phyloP scores from a whole-genome alignment of 23 tunicate species.

The Phallusia fumigata region DNA sequence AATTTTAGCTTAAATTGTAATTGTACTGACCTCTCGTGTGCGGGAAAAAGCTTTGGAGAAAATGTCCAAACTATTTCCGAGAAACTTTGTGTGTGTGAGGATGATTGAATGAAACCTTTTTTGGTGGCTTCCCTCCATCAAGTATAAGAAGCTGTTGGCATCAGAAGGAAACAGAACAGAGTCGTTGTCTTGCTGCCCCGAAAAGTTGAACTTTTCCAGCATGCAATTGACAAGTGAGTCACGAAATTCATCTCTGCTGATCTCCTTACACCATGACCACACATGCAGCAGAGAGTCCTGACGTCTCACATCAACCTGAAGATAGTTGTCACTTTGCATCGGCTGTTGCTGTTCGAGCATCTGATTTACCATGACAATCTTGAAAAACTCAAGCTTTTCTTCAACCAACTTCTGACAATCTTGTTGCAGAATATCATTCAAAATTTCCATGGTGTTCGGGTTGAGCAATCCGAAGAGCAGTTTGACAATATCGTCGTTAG shows the following conservation, averaged over 20 bases:
- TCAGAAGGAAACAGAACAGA: neutral
- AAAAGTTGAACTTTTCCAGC: neutral
- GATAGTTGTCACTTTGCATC: neutral
- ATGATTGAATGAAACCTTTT: neutral
- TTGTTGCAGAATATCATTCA: neutral
- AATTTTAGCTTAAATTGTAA: neutral
- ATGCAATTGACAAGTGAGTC: neutral
- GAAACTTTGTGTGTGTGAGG: neutral
- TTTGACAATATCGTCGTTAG: neutral
- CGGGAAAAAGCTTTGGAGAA: slow-evolving; percentile 4
- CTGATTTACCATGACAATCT: neutral
- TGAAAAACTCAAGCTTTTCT: neutral
- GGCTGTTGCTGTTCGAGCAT: neutral
- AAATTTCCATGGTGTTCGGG: neutral
- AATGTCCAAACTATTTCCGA: neutral
- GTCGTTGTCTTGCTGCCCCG: neutral
- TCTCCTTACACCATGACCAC: neutral
- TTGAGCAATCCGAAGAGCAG: neutral
- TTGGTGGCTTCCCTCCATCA: neutral
- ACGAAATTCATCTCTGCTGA: neutral
- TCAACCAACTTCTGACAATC: neutral
- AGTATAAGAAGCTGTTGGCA: neutral
- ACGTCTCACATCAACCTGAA: neutral
- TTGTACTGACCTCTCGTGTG: neutral
- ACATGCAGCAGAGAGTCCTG: neutral